Evolutionary conservation across 2,113 vertebrate species (phyloP).

Genomic region (Pelvicachromis taeniatus): DNA sequence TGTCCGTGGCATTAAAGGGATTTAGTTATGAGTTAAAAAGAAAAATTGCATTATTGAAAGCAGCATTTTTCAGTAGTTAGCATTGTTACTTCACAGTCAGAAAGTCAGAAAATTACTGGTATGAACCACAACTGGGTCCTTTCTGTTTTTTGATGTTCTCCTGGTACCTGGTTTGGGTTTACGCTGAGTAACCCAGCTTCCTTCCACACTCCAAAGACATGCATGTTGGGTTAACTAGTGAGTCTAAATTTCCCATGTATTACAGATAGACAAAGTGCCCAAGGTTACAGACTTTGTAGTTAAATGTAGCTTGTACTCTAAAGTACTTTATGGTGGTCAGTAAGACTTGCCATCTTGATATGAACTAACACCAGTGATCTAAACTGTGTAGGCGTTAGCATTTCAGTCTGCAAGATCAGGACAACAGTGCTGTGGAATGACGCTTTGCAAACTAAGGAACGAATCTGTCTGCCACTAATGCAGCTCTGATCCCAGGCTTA

Average conservation of each 20-base stretch:
- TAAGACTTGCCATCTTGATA: neutral
- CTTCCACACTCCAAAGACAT: neutral
- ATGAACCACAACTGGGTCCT: neutral
- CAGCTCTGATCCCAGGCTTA: neutral
- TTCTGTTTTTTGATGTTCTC: neutral
- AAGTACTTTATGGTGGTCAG: neutral
- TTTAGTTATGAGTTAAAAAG: neutral
- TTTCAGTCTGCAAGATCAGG: neutral
- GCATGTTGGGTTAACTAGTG: neutral
- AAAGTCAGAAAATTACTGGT: neutral
- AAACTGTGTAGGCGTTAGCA: neutral
- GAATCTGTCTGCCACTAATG: neutral
- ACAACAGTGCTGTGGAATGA: neutral
- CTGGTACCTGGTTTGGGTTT: neutral
- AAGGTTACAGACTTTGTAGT: neutral
- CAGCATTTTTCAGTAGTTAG: neutral
- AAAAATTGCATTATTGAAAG: neutral
- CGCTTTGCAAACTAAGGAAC: neutral
- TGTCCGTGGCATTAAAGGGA: neutral
- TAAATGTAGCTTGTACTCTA: neutral
- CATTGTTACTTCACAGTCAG: neutral
- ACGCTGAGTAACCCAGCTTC: neutral
- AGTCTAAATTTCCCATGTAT: neutral
- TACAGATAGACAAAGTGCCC: neutral
- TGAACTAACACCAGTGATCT: neutral